Evolutionary conservation across 2,113 vertebrate genomes (phyloP), one percentile per base, ranked within the genome.

Genomic region (Chiloscyllium plagiosum): DNA sequence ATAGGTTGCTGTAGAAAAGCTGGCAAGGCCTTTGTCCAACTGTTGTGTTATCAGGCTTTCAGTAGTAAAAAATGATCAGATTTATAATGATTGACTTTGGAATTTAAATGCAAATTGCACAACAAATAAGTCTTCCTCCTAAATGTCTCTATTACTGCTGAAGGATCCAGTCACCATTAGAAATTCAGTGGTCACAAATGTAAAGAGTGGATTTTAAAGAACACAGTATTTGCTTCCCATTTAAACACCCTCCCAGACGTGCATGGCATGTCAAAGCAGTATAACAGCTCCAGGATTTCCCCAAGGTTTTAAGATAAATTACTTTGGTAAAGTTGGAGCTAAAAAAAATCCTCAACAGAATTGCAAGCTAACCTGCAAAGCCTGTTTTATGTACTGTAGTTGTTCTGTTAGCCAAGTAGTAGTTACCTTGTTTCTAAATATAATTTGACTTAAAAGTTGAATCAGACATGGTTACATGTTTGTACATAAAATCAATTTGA

Each of bases 401-500:
- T 47, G 80, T 19, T 1, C 17, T 93, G 33, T 93, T 66, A 93
- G 33, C 56, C 61, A n/a, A 66, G 65, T 66, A 6, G 61, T 68
- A n/a, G 56, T 65, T 37, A 92, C 56, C 5, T 61, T 93, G 33
- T 83, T 19, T 83, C 80, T 19, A 83, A 42, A 42, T 83, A 42
- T 83, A 83, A 66, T 68, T 68, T 93, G 89, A 19, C 5, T 92
- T 65, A 29, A 65, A 10, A 33, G 61, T 65, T 37, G 20, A 93
- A 37, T 92, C 52, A n/a, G 87, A 87, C 86, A 87, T 87, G 50
- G 86, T 42, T 56, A 87, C 87, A 61, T 61, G 17, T 90, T 90
- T 61, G 52, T 33, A 90, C 52, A 90, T 90, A 29, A 90, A 90
- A 90, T 90, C 87, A 90, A 50, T 87, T 87, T 24, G 50, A 61